Evolutionary conservation across 2,113 vertebrate species (phyloP).

Genomic region (Odontesthes bonariensis): DNA sequence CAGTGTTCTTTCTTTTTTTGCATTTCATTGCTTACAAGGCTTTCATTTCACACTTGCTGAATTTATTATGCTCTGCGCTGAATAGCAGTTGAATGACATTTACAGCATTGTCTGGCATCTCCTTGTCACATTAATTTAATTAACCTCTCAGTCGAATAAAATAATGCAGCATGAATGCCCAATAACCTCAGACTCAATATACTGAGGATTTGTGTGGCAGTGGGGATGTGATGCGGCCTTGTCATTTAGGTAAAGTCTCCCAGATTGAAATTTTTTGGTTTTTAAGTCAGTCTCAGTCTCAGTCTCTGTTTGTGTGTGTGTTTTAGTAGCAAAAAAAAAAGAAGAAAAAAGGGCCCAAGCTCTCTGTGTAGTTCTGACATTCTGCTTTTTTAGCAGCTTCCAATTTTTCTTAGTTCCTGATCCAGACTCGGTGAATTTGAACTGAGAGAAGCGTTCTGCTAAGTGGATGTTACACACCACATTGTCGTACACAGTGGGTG

Average conservation of each 20-base stretch:
- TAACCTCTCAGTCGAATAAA: slow-evolving; percentile 62
- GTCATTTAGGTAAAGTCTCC: slow-evolving; percentile 22
- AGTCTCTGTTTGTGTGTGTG: slow-evolving; percentile 25
- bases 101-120: slow-evolving; percentile 57
- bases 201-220: slow-evolving; percentile 26
- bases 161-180: slow-evolving; percentile 50
- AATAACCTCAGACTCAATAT: slow-evolving; percentile 38
- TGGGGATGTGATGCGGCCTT: slow-evolving; percentile 15
- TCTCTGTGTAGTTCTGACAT: slow-evolving; percentile 35
- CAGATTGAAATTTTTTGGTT: slow-evolving; percentile 16
- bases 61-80: slow-evolving; percentile 55
- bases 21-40: slow-evolving; percentile 34
- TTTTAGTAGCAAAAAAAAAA: neutral
- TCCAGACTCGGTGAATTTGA: slow-evolving; percentile 35
- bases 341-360: neutral
- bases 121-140: slow-evolving; percentile 69
- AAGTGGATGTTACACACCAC: slow-evolving; percentile 7
- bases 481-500: neutral
- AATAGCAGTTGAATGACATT: slow-evolving; percentile 64
- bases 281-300: slow-evolving; percentile 44
- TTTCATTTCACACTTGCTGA: slow-evolving; percentile 63
- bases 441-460: slow-evolving; percentile 12
- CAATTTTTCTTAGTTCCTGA: slow-evolving; percentile 34
- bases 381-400: slow-evolving; percentile 37
- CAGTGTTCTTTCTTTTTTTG: slow-evolving; percentile 5